Base-by-base conservation (phyloP, 2,797 vertebrate species). In the Sarcoramphus papa region DNA sequence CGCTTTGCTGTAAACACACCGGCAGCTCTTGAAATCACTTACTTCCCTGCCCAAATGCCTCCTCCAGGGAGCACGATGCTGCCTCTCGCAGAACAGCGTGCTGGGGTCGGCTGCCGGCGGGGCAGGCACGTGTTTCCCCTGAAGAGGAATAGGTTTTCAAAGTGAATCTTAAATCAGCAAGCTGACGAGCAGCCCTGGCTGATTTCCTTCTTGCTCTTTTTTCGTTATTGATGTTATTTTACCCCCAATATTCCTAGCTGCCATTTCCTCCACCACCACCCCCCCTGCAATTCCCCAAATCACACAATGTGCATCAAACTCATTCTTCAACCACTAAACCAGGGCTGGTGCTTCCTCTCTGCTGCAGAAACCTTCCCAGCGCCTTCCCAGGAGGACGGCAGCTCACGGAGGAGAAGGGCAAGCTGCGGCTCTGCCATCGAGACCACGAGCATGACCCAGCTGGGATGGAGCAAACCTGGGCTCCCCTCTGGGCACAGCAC, bases 131-230 rank as follows among this genome's bases (percentile, higher is more conserved):
- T 25, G 70, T 75, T 93, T 74, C 65, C 77, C 89, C 89, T 59
- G 67, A n/a, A 92, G 88, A 62, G 70, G 16, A 82, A 68, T 35
- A 35, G 33, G 14, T 65, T 95, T 96, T 96, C 95, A 94, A 90
- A 95, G 92, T 7, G 88, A 87, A 96, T 96, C 75, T 86, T 73
- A 85, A 96, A 93, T 91, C 88, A 88, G 75, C 31, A 7, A 79
- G 57, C 92, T 68, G 85, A 23, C 6, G 14, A 57, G 82, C 74
- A 65, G 84, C 53, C 80, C 80, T 14, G 62, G 40, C 87, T 68
- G 21, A 22, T 62, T 89, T 83, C n/a, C 67, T 57, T 2, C 74
- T 30, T 8, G n/a, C 57, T 85, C 50, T 11, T 54, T 57, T 45
- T 50, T 21, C 1, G 0, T 59, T 73, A 73, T 41, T 90, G 75